A percentile compares a stretch with the other conserved stretches of the same genome.
phyloP scores from a whole-genome alignment of 2,113 vertebrate species.

The Syrrhaptes paradoxus region DNA sequence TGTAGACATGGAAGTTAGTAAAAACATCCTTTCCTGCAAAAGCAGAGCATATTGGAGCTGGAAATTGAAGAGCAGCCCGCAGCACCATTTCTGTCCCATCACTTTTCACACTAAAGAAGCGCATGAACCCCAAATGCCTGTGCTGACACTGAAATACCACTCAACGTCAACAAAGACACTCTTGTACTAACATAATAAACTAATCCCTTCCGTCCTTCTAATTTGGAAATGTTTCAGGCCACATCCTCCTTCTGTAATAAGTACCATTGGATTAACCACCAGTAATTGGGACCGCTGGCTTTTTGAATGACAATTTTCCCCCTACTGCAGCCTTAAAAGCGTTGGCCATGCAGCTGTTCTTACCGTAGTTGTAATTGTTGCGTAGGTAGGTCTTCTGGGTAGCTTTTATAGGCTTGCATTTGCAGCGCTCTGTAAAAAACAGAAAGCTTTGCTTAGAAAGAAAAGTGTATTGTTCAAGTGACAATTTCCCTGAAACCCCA shows the following conservation, averaged over 20 bases:
- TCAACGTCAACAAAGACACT: neutral
- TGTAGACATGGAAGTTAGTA: neutral
- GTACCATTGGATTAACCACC: neutral
- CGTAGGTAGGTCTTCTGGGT: constrained; percentile 86
- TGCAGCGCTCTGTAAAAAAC: constrained; percentile 86
- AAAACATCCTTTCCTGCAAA: neutral
- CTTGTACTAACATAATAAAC: neutral
- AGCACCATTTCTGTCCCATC: neutral
- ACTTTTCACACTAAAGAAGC: neutral
- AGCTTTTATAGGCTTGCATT: constrained; percentile 86
- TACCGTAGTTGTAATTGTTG: constrained; percentile 99
- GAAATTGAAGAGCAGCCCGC: neutral
- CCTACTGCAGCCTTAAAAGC: neutral
- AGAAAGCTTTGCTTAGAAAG: constrained; percentile 11
- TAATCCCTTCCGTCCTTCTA: neutral
- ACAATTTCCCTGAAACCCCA: neutral
- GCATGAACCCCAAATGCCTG: neutral
- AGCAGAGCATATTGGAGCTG: neutral
- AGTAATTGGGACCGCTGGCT: neutral
- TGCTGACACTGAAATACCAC: neutral
- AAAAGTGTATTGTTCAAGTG: neutral
- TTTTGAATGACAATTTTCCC: neutral
- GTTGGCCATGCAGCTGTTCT: constrained; percentile 33
- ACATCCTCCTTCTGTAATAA: neutral
- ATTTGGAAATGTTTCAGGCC: neutral